These are phyloP conservation scores for Habroteleia sp. DNA, from an alignment of 2,888 invertebrate species.

Conservation along the genomic window DNA sequence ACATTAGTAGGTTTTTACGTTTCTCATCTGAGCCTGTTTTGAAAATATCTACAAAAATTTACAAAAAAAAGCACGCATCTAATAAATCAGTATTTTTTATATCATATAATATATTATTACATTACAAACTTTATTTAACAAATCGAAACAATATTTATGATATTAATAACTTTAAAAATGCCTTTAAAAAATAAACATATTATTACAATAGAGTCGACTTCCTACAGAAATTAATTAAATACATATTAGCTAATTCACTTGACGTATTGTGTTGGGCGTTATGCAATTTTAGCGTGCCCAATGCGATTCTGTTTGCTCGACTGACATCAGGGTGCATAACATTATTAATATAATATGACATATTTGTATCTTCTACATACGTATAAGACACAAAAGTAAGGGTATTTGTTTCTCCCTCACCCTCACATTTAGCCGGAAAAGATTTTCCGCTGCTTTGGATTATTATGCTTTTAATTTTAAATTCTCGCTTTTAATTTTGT, in stretches of 20 bases:
- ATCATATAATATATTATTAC: too few relatives aligned
- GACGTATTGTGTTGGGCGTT: conserved; percentile 68
- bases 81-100: too few relatives aligned
- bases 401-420: conserved; percentile 43
- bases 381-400: conserved; percentile 42
- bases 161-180: too few relatives aligned
- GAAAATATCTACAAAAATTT: too few relatives aligned
- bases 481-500: too few relatives aligned
- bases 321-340: conserved; percentile 75
- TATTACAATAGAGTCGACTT: too few relatives aligned
- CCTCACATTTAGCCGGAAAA: conserved; percentile 63
- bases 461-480: conserved; percentile 11
- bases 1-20: too few relatives aligned
- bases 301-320: conserved; percentile 73
- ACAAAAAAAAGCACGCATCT: too few relatives aligned
- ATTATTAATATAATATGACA: conserved; percentile 72
- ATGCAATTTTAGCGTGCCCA: conserved; percentile 72
- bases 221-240: conserved; percentile 76
- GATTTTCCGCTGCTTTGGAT: conserved; percentile 58
- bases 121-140: too few relatives aligned
- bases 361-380: conserved; percentile 51
- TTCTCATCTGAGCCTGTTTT: too few relatives aligned
- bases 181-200: too few relatives aligned
- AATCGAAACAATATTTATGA: too few relatives aligned
- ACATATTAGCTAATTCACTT: conserved; percentile 78